Conservation (phyloP, 1,140 invertebrate genomes). For the Tetranychus urticae region DNA sequence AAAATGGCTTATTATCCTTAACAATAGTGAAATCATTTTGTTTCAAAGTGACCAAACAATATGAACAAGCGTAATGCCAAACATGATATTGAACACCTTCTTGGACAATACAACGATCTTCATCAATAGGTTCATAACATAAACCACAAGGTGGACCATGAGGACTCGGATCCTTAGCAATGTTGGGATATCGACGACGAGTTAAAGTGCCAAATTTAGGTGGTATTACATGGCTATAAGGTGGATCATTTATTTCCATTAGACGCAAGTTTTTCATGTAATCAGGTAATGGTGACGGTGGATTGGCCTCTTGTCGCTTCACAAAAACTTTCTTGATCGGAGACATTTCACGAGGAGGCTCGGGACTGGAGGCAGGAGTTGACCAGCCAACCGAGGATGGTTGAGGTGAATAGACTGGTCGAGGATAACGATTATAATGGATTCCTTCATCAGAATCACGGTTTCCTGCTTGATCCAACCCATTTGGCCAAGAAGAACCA, state of each 20-base stretch:
- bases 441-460: not conserved
- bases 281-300: not conserved
- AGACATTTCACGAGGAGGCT: not conserved
- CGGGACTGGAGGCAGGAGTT: not conserved
- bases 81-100: slow-evolving; percentile 1
- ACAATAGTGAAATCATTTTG: not conserved
- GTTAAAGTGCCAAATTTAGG: not conserved
- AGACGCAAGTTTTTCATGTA: not conserved
- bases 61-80: slow-evolving; percentile 3
- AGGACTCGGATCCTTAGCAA: not conserved
- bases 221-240: not conserved
- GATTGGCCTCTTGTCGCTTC: not conserved
- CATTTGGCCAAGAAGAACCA: not conserved
- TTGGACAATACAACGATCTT: not conserved
- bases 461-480: not conserved
- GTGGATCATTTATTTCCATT: not conserved
- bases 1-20: slow-evolving; percentile 1
- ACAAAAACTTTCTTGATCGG: not conserved
- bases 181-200: not conserved
- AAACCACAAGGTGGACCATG: slow-evolving; percentile 1
- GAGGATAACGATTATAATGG: not conserved
- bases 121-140: not conserved
- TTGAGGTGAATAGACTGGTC: not conserved
- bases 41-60: not conserved
- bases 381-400: not conserved